Conservation (phyloP, 92 coral and sea anemone species). For the Montipora capitata region DNA sequence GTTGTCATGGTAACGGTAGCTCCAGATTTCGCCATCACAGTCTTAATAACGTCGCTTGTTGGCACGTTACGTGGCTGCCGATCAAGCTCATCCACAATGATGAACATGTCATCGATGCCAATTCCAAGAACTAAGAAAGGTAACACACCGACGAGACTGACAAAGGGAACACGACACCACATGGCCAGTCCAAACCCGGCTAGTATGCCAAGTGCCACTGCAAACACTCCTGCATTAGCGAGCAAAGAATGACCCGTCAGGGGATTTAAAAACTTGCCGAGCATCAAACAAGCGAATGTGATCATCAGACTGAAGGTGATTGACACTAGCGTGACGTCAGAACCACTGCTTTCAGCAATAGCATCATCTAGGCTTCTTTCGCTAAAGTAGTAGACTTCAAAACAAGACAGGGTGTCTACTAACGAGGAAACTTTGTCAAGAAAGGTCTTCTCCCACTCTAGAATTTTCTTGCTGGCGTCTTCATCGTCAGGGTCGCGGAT, state of each 20-base stretch:
- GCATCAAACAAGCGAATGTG: conserved; percentile 81
- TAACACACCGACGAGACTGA: conserved; percentile 83
- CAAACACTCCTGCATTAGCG: conserved; percentile 85
- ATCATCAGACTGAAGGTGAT: conserved; percentile 89
- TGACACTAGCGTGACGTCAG: conserved; percentile 82
- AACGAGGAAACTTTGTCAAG: conserved; percentile 62
- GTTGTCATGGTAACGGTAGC: conserved; percentile 98
- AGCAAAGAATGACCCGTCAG: conserved; percentile 90
- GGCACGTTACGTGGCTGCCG: conserved; percentile 76
- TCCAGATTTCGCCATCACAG: conserved; percentile 89
- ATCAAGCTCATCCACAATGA: conserved; percentile 91
- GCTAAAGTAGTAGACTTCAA: conserved; percentile 66
- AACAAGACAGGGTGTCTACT: conserved; percentile 52
- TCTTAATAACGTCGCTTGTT: conserved; percentile 76
- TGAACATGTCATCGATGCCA: conserved; percentile 95
- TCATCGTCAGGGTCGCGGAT: conserved; percentile 56
- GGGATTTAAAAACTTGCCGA: conserved; percentile 86
- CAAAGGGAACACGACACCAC: conserved; percentile 75
- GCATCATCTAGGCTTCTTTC: conserved; percentile 89
- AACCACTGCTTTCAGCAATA: conserved; percentile 84
- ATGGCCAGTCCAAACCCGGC: conserved; percentile 90
- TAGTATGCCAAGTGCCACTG: conserved; percentile 90
- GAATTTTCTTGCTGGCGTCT: conserved; percentile 22
- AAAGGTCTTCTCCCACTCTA: conserved; percentile 76
- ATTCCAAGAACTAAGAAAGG: conserved; percentile 90